Base-by-base conservation (phyloP, 2,113 vertebrate species). In the Accipiter virgatus region DNA sequence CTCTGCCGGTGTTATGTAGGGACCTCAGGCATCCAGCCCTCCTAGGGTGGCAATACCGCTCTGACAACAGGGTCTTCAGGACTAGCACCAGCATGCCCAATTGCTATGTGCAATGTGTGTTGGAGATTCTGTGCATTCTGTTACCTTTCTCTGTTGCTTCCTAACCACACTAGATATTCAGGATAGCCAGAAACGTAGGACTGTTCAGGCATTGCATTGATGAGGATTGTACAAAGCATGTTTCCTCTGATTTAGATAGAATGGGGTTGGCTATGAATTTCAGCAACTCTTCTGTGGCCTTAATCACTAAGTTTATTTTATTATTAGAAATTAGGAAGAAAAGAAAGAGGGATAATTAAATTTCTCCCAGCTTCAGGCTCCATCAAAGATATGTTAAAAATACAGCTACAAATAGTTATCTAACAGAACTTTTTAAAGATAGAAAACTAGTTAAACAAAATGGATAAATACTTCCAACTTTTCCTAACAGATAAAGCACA, bases 391-490 rank as follows among this genome's bases (percentile, higher is more conserved):
- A 80, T 34, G 43, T 95, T 88, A 90, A 89, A 95, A 95, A 93
- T 91, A 78, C 86, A 92, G 62, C 72, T 81, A 78, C 68, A 83
- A 91, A 93, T 42, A 93, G 58, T 81, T 90, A 93, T 88, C 23
- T 81, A 94, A 90, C 52, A 70, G 31, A 88, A 84, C 42, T 93
- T 89, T 88, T 93, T 78, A 71, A 88, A 90, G 88, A 90, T 47
- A 92, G 66, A 85, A 90, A 95, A 87, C 55, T 85, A 91, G 79
- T 95, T 93, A 84, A 93, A 93, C 82, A 88, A 90, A 97, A 92
- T 84, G 66, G 80, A 93, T 92, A 96, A 97, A 95, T 93, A 75
- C 52, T 96, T 93, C 53, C 66, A 96, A 96, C 81, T 96, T 94
- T 89, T 70, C 18, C 63, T 95, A 93, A 59, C 53, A 96, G 86